These are phyloP conservation scores for Neopelma chrysocephalum DNA, from an alignment of 2,797 vertebrate species.

Conservation along the genomic window DNA sequence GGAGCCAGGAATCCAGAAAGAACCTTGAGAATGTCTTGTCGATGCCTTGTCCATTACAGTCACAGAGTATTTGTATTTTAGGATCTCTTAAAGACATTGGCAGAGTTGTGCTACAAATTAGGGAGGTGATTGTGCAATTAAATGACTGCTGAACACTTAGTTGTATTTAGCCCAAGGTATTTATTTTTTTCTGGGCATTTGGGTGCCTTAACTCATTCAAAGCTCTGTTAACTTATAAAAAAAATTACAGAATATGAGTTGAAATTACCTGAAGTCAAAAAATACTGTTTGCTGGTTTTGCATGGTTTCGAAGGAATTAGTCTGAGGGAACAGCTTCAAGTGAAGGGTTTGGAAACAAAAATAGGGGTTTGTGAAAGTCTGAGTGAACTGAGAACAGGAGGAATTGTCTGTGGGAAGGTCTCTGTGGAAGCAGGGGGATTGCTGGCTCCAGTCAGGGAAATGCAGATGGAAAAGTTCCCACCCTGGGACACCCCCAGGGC, in stretches of 20 bases:
- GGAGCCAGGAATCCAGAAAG: conserved; percentile 30
- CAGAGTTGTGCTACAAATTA: not conserved
- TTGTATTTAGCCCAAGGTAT: conserved; percentile 54
- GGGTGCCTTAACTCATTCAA: conserved; percentile 54
- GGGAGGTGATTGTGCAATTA: conserved; percentile 51
- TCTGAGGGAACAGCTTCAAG: not conserved
- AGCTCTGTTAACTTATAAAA: conserved; percentile 25
- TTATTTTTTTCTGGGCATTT: conserved; percentile 43
- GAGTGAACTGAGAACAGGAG: not conserved
- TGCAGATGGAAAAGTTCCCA: not conserved
- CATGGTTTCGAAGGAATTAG: not conserved
- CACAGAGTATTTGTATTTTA: not conserved
- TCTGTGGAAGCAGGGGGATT: not conserved
- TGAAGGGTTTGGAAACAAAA: not conserved
- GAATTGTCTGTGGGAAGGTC: not conserved
- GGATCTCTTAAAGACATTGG: conserved; percentile 10
- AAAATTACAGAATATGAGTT: not conserved
- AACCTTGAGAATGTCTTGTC: conserved; percentile 42
- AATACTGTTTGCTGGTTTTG: not conserved
- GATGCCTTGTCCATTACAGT: conserved; percentile 1
- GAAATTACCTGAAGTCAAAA: not conserved
- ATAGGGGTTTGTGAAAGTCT: not conserved
- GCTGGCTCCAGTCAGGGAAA: not conserved
- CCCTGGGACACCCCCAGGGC: not conserved
- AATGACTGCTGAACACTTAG: conserved; percentile 48